Evolutionary conservation across 2,888 invertebrate species (phyloP), one percentile per base, ranked within the genome.

Genomic region (Hetaerina titia): DNA sequence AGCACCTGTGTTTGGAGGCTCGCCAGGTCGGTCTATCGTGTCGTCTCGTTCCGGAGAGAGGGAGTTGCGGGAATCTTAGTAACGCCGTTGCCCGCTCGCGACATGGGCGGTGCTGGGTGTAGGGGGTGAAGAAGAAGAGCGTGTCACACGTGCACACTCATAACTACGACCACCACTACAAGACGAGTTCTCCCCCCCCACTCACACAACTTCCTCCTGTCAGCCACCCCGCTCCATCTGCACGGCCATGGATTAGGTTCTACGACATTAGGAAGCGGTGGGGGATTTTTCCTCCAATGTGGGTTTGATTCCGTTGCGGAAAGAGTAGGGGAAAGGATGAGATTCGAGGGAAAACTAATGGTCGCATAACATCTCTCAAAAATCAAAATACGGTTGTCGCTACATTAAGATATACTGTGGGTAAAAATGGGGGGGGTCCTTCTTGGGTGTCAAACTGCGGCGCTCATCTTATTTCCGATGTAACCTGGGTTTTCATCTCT

Each of bases 1-100:
- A 60, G 60, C 90, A 90, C 90, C 90, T 90, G 90, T 90, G 90
- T 90, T 90, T 90, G 90, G 90, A 90, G 31, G 17, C 8, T 2
- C 17, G 60, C 90, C 90, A 90, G 63, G 63, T 90, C 45, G 31
- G 56, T 88, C 57, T 63, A 31, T n/a, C 63, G 17, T 25, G 25
- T 19, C 31, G 90, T 57, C 60, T n/a, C 90, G 90, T 25, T n/a
- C 19, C 19, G 60, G 63, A 60, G 90, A n/a, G 57, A 60, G 58
- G 57, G 57, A 57, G 60, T 63, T 58, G 60, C 58, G 60, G 57
- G n/a, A 57, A 22, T 69, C 7, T 63, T 90, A 90, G 90, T 90
- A 60, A 90, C 60, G 90, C 90, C 60, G 60, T 90, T 69, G 22
- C n/a, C 25, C 63, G 2, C 19, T 31, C 90, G 60, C 90, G 60